Conservation (phyloP, 2,797 vertebrate genomes). For the Glyptemys insculpta region DNA sequence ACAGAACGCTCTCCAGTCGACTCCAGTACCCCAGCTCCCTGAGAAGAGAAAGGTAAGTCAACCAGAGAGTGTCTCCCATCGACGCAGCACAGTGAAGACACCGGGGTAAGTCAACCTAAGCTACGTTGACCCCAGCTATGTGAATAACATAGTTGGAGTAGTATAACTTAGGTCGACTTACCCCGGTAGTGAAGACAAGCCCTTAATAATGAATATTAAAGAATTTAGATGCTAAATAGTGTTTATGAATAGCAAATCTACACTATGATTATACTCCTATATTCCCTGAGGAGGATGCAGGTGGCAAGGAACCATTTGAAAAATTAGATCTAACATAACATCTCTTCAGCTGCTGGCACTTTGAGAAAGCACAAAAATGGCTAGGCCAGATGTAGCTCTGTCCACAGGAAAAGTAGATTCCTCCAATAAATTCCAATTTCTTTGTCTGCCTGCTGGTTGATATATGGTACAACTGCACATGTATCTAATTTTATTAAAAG, state of each 20-base stretch:
- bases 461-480: constrained; percentile 68
- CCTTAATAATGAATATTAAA: constrained; percentile 11
- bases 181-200: too few species aligned
- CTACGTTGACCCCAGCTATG: too few species aligned
- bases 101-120: too few species aligned
- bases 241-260: constrained; percentile 43
- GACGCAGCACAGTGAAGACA: too few species aligned
- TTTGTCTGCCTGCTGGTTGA: constrained; percentile 67
- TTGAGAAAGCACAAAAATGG: constrained; percentile 71
- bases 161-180: too few species aligned
- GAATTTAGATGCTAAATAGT: constrained; percentile 57
- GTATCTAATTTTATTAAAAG: constrained; percentile 71
- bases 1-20: too few species aligned
- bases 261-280: constrained; percentile 26
- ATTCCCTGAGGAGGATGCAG: neutral
- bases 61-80: too few species aligned
- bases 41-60: too few species aligned
- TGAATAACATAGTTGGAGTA: too few species aligned
- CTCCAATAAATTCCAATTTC: constrained; percentile 70
- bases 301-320: constrained; percentile 38
- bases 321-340: constrained; percentile 30
- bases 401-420: constrained; percentile 73
- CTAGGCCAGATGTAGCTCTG: constrained; percentile 64
- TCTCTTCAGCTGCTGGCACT: constrained; percentile 21
- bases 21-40: too few species aligned